These are phyloP conservation scores for Saccopteryx leptura DNA, from an alignment of 2,113 vertebrate genomes.

Conservation along the genomic window DNA sequence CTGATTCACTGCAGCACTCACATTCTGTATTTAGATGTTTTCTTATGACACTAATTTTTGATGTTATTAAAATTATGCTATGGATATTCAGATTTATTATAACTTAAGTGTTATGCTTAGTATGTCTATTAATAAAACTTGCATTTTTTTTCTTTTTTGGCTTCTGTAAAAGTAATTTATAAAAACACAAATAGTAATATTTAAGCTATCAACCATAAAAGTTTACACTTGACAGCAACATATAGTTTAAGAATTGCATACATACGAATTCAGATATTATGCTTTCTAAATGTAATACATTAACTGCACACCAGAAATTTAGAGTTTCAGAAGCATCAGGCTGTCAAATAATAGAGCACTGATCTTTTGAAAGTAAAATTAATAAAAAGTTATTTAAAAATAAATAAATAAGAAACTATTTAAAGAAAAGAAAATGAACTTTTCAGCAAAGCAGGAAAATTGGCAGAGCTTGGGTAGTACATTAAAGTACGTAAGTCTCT, in stretches of 20 bases:
- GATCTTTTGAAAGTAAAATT: slow-evolving; percentile 68
- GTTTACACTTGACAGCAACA: slow-evolving; percentile 84
- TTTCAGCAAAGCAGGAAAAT: slow-evolving; percentile 70
- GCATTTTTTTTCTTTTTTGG: slow-evolving; percentile 82
- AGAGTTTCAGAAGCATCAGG: slow-evolving; percentile 78
- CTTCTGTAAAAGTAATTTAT: slow-evolving; percentile 86
- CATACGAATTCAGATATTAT: slow-evolving; percentile 81
- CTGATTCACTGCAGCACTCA: slow-evolving; percentile 72
- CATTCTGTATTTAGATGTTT: slow-evolving; percentile 72
- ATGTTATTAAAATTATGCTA: slow-evolving; percentile 84
- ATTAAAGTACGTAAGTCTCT: slow-evolving; percentile 64
- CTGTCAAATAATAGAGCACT: slow-evolving; percentile 78
- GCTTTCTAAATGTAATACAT: slow-evolving; percentile 84
- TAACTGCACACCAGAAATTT: slow-evolving; percentile 82
- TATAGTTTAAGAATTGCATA: slow-evolving; percentile 84
- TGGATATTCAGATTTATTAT: slow-evolving; percentile 87
- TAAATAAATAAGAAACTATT: too few species aligned
- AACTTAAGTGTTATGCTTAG: slow-evolving; percentile 82
- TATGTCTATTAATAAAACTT: slow-evolving; percentile 83
- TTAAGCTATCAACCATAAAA: slow-evolving; percentile 86
- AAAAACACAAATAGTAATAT: slow-evolving; percentile 87
- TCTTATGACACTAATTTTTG: slow-evolving; percentile 73
- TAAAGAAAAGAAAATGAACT: slow-evolving; percentile 61
- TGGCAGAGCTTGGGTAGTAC: slow-evolving; percentile 26
- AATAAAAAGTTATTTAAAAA: too few species aligned